A percentile compares a stretch with the other conserved stretches of the same genome.
These are phyloP conservation scores for Gymnoscopelus braueri DNA, from an alignment of 2,797 vertebrate species.

Conservation along the genomic window DNA sequence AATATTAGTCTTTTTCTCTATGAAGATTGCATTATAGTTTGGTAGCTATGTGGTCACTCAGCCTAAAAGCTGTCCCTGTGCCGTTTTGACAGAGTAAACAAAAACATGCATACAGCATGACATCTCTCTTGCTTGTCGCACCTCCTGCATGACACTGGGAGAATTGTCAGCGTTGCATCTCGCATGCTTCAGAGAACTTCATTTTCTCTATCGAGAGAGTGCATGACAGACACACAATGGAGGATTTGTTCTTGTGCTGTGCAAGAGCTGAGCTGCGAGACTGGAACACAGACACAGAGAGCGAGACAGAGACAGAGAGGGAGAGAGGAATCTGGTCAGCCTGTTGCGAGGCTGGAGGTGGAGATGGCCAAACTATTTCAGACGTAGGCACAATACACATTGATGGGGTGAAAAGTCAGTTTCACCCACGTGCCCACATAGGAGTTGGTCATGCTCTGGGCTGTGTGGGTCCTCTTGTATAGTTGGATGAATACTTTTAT, in stretches of 20 bases:
- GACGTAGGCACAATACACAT: constrained; percentile 44
- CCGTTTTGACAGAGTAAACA: not conserved
- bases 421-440: constrained; percentile 24
- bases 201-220: constrained; percentile 42
- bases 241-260: constrained; percentile 62
- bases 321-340: constrained; percentile 62
- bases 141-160: constrained; percentile 25
- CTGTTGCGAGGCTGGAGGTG: constrained; percentile 54
- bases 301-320: constrained; percentile 33
- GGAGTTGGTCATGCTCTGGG: constrained; percentile 12
- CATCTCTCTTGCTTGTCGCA: constrained; percentile 19
- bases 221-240: constrained; percentile 59
- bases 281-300: constrained; percentile 49
- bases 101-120: constrained; percentile 16
- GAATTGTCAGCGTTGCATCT: constrained; percentile 52
- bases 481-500: constrained; percentile 24
- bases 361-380: constrained; percentile 61
- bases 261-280: constrained; percentile 32
- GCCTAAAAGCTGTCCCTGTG: not conserved
- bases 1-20: not conserved
- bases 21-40: not conserved
- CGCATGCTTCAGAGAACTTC: constrained; percentile 51
- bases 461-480: constrained; percentile 14
- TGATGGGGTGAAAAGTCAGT: constrained; percentile 50
- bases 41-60: not conserved